Base-by-base conservation (phyloP, 1,140 invertebrate species). In the Danaus plexippus region DNA sequence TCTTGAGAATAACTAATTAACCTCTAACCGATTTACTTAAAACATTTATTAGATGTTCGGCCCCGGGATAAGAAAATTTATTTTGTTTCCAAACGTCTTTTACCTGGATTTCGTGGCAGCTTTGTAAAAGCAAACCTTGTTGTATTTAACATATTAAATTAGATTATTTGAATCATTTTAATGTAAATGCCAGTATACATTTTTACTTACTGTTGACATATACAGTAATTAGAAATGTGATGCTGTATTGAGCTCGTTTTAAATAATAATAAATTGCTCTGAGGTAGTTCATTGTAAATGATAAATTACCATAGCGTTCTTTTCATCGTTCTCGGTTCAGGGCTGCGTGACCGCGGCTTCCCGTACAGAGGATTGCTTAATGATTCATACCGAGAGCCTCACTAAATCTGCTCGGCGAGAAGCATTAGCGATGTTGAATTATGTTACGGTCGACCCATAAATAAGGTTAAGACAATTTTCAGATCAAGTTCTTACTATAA, bases 351-450 rank as follows among this genome's bases (percentile, higher is more conserved):
- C 52, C 40, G 22, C 59, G 54, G 59, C 18, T 57, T 61, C 58
- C 56, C 57, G 53, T 43, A 50, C 56, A 43, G 53, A 44, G 56
- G 61, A 57, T 61, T 55, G 59, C 59, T 67, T 61, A 67, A 67
- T 67, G 65, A 64, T 67, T 67, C 57, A 67, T 61, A 47, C 54
- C 15, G 54, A 46, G 53, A 50, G 61, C 59, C 61, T 48, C 54
- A 64, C 52, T 64, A 64, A 64, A 61, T 62, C 54, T 59, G 47
- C 54, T 61, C 61, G 50, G 52, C 47, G 41, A 48, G 22, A 59
- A 59, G 52, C 59, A 59, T 67, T 61, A 59, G 50, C 12, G 40
- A 51, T 57, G 53, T 59, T 59, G 65, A 64, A 59, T 61, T 61
- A 67, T 46, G 22, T 43, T 59, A 52, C 12, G 11, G 11, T 43